These are phyloP conservation scores for Mylabris sibirica DNA, from an alignment of 2,888 invertebrate genomes.

Conservation along the genomic window DNA sequence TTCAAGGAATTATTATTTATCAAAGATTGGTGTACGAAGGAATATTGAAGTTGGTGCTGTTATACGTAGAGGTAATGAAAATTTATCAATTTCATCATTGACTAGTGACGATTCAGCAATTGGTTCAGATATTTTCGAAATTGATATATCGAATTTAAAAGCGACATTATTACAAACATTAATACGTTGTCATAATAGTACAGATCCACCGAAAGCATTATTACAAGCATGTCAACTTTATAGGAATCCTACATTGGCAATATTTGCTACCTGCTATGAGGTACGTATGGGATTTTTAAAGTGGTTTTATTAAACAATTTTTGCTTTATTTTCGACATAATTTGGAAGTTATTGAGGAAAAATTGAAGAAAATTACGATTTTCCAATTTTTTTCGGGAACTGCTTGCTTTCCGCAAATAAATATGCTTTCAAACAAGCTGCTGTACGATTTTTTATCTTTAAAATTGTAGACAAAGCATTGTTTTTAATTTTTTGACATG, in stretches of 20 bases:
- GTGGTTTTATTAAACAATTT: no score
- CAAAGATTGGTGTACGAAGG: constrained; percentile 55
- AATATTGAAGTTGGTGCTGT: constrained; percentile 34
- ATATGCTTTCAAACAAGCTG: no score
- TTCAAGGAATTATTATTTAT: constrained; percentile 56
- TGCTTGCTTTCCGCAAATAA: no score
- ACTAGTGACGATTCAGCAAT: constrained; percentile 55
- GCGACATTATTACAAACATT: constrained; percentile 67
- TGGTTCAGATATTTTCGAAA: constrained; percentile 61
- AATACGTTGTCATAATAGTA: constrained; percentile 72
- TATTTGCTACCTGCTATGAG: constrained; percentile 76
- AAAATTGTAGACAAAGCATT: no score
- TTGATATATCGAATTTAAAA: constrained; percentile 57
- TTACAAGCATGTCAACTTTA: constrained; percentile 67
- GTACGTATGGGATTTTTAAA: constrained; percentile 54
- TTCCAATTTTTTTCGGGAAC: no score
- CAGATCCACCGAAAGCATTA: constrained; percentile 73
- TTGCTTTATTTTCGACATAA: no score
- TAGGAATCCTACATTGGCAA: constrained; percentile 69
- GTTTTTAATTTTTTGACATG: no score
- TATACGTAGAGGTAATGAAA: background rate
- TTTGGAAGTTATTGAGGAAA: no score
- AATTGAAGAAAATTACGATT: no score
- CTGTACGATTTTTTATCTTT: no score
- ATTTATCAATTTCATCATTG: constrained; percentile 39